Base-by-base conservation (phyloP, 1,140 invertebrate genomes). In the Drosophila auraria region DNA sequence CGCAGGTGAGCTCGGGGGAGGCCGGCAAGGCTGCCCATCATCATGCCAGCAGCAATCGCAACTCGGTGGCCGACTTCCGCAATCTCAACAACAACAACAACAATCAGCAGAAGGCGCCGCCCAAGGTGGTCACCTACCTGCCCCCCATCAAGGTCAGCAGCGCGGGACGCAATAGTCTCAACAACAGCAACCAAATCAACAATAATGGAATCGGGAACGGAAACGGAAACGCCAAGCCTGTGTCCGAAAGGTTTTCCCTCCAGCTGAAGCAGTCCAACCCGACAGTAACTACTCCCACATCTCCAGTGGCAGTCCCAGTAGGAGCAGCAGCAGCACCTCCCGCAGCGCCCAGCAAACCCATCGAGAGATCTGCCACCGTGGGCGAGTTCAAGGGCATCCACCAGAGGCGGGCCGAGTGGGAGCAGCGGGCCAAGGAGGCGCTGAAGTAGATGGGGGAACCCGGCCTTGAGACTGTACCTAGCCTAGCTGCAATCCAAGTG, bases 401-500 rank as follows among this genome's bases (percentile, higher is more conserved):
- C 86, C 96, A 96, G 87, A 94, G 96, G 78, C 94, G 95, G 40
- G 96, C 96, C 44, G 95, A 96, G 82, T 96, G 96, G 95, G 96
- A 96, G 91, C 94, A 95, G 77, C 94, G 96, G 69, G 95, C 95
- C 27, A 95, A 96, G 87, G 95, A 96, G 87, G 95, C 95, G 38
- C 91, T 94, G 53, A 94, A 94, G 62, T 93, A 90, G 66, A 56
- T 8, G 27, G 33, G 14, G 20, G n/a, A 53, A 25, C 15, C 23
- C n/a, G 36, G 45, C 33, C 49, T 57, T 36, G 54, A 50, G 45
- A 61, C 73, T 77, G 73, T 78, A 51, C 63, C 63, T 68, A 61
- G 63, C 63, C 58, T 63, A 65, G 58, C 57, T 65, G 58, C 58
- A 66, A 66, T 66, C 63, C 63, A 66, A 66, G 63, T 66, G 63